Conservation (phyloP, 2,113 vertebrate species). For the Dicaeum eximium region DNA sequence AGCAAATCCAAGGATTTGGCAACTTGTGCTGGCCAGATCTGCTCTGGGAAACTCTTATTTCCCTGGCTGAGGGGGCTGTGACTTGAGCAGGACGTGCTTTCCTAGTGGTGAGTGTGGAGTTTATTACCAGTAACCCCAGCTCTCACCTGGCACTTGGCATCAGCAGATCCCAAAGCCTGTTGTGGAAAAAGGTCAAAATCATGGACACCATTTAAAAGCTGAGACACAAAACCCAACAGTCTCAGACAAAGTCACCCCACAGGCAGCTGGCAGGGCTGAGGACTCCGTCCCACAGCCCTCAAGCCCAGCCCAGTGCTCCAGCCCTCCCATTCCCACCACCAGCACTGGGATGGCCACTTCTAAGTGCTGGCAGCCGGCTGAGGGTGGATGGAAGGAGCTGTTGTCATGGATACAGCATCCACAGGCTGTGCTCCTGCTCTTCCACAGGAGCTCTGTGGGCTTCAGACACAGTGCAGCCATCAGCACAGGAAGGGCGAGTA, state of each 20-base stretch:
- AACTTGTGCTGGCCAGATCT: background rate
- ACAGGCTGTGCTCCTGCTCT: background rate
- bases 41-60: background rate
- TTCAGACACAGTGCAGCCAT: background rate
- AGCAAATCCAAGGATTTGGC: background rate
- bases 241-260: background rate
- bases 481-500: background rate
- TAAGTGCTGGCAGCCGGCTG: background rate
- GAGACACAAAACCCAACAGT: background rate
- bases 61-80: background rate
- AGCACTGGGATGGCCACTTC: background rate
- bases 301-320: background rate
- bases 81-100: background rate
- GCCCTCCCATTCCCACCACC: background rate
- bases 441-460: background rate
- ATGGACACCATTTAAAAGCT: background rate
- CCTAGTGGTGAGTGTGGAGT: background rate
- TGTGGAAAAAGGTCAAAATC: background rate
- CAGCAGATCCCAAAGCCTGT: background rate
- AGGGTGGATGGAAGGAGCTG: background rate
- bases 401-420: background rate
- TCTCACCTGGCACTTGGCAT: background rate
- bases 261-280: background rate
- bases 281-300: background rate
- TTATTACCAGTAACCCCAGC: background rate